Evolutionary conservation across 2,797 vertebrate genomes (phyloP).

Genomic region (Chromobotia macracanthus): DNA sequence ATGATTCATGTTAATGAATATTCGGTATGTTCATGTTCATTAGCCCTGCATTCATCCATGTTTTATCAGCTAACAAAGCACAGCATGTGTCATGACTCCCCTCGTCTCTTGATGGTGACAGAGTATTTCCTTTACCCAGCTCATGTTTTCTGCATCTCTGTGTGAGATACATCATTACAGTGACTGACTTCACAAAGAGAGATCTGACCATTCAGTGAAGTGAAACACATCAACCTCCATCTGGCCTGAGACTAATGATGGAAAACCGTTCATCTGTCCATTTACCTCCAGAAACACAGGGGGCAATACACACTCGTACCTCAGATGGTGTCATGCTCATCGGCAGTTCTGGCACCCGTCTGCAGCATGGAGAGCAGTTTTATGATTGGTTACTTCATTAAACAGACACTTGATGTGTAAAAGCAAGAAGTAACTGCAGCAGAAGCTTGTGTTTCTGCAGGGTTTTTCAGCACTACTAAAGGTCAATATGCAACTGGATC

Average conservation of each 20-base stretch:
- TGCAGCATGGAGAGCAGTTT: background rate
- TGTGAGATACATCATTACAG: conserved; percentile 23
- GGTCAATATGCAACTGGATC: background rate
- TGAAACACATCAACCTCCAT: conserved; percentile 44
- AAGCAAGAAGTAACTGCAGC: background rate
- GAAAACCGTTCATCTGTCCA: background rate
- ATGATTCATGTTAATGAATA: background rate
- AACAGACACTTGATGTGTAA: background rate
- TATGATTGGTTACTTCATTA: background rate
- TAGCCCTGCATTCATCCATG: background rate
- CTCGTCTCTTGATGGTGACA: background rate
- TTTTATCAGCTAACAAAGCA: background rate
- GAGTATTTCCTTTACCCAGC: conserved; percentile 18
- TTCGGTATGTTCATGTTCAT: background rate
- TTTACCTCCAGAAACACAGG: background rate
- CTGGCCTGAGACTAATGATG: conserved; percentile 41
- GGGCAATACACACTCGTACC: background rate
- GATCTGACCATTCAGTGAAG: conserved; percentile 11
- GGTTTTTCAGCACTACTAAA: background rate
- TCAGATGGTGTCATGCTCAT: background rate
- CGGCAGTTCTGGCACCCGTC: background rate
- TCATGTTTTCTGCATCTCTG: conserved; percentile 21
- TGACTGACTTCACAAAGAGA: conserved; percentile 17
- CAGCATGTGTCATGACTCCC: background rate
- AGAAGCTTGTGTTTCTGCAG: background rate